Base-by-base conservation (phyloP, 2,113 vertebrate species). In the Thryonomys swinderianus region DNA sequence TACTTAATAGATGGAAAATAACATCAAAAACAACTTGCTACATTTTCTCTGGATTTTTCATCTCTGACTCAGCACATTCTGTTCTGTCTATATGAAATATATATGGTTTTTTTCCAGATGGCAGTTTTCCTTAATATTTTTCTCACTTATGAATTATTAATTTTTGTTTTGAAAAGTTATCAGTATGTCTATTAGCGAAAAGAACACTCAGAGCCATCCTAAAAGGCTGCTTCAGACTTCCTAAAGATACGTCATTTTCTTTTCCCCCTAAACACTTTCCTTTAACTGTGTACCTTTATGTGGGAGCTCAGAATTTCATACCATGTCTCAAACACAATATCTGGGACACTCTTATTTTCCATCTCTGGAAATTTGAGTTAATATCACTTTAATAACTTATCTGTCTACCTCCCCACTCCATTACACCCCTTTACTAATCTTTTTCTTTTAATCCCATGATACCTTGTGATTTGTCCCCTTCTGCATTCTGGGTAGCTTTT, bases 131-230 rank as follows among this genome's bases (percentile, higher is more conserved):
- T 91, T 95, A 92, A 59, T 79, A 59, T 69, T 90, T 93, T 80
- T 79, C 25, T 93, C 37, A 51, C 64, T 85, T 90, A 69, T 94
- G 55, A 96, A 91, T 87, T 48, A 76, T 84, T 73, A 76, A 10
- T 13, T 69, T 73, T 85, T 93, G 37, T 85, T 96, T 78, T 97
- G 84, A 83, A 90, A 96, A 96, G 57, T 21, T 74, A 40, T 55
- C 64, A 62, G 1, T 62, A 25, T 90, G 55, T 40, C 53, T 88
- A 5, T 67, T 32, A 51, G 48, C 76, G 69, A 87, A 93, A 86
- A 88, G 74, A 91, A 79, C 48, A 79, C 78, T 51, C 79, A 67
- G 45, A 73, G 27, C 32, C 61, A 11, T 79, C 90, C 78, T 84
- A 48, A 93, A 85, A 80, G 51, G 37, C 48, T 82, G n/a, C 42